Evolutionary conservation across 2,797 vertebrate genomes (phyloP), one percentile per base, ranked within the genome.

Genomic region (Hipposideros larvatus): DNA sequence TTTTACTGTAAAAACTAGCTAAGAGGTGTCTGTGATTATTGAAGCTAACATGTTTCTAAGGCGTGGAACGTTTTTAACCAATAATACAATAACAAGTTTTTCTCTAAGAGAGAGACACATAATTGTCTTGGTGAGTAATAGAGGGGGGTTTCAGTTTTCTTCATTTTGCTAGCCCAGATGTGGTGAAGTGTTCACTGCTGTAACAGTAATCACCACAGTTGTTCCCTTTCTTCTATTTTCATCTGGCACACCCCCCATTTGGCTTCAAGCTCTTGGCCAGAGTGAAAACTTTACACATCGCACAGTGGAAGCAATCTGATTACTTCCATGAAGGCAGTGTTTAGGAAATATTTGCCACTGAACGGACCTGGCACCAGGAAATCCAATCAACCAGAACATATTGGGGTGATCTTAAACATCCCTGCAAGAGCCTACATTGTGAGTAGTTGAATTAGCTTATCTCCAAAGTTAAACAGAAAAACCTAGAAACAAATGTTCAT

Each of bases 231-330:
- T 98, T 98, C 87, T 97, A 83, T 96, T 98, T 98, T 97, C 97
- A 97, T 98, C 97, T 95, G 98, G 97, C 97, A 98, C 90, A 96
- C 92, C 95, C 95, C 97, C 97, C 98, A 98, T 97, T 97, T 97
- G 97, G 97, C 97, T 98, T 97, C 85, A 85, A 96, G 90, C 97
- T 98, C 97, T 97, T 97, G 93, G 96, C 96, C 96, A 95, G 94
- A 98, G 96, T 96, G 94, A 91, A 97, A 90, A 78, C 86, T 96
- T 97, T 96, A 79, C 92, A 96, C 89, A 85, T 46, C 78, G 91
- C 55, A 85, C 91, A 94, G 92, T 71, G 82, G 84, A 91, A 95
- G 61, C 66, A 82, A 61, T 82, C 79, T 73, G 73, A 91, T 94
- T 83, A 75, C 80, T 94, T 96, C 90, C 94, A 97, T 28, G 57